A percentile compares a stretch with the other conserved stretches of the same genome.
Evolutionary conservation across 1,140 invertebrate genomes (phyloP).

Genomic region (Microplitis demolitor): DNA sequence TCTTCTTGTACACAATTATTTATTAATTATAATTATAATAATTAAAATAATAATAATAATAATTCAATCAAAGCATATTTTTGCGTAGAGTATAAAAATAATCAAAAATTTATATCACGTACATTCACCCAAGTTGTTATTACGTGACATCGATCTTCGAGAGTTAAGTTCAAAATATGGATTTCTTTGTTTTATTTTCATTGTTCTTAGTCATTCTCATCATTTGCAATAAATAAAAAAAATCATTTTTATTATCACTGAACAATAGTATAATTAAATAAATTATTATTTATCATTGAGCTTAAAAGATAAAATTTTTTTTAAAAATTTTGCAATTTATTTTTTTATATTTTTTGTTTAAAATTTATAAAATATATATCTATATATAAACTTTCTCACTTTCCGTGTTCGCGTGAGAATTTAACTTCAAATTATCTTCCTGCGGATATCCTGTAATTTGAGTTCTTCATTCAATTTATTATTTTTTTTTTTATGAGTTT

Average conservation of each 20-base stretch:
- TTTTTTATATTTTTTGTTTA: not conserved
- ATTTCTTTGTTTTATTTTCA: not conserved
- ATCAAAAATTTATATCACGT: constrained; percentile 11
- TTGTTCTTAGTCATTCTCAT: not conserved
- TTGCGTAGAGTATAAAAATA: not conserved
- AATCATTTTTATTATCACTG: not conserved
- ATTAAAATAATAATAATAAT: too few relatives aligned
- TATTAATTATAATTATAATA: too few relatives aligned
- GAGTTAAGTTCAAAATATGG: not conserved
- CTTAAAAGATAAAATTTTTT: too few relatives aligned
- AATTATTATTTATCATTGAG: not conserved
- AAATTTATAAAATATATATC: not conserved
- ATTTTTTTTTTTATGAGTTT: not conserved
- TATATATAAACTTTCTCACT: constrained; percentile 1
- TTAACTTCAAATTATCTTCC: not conserved
- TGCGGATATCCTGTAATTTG: not conserved
- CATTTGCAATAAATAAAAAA: too few relatives aligned
- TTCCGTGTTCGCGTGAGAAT: not conserved
- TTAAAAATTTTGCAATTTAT: not conserved
- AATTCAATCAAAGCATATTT: not conserved
- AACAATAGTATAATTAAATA: not conserved
- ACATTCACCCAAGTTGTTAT: not conserved
- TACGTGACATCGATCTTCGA: constrained; percentile 8
- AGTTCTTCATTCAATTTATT: not conserved
- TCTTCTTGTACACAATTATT: too few relatives aligned